Conservation (phyloP, 1,140 invertebrate species). For the Drosophila setifemur region DNA sequence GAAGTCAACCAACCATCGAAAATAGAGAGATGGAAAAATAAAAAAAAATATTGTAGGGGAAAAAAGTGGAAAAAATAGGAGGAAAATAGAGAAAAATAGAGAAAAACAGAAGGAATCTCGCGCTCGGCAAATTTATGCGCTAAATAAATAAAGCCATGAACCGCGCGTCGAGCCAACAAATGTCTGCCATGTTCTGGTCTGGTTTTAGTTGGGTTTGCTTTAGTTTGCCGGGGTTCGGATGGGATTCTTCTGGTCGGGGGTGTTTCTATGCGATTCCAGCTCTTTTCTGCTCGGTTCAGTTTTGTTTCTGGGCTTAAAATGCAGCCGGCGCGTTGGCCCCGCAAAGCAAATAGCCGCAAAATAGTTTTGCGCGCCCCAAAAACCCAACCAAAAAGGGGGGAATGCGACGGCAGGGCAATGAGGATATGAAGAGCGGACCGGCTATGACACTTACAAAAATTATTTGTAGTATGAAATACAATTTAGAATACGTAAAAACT, state of each 20-base stretch:
- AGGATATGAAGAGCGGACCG: not conserved
- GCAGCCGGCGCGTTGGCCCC: conserved; percentile 35
- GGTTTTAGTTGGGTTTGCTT: conserved; percentile 24
- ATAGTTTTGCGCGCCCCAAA: conserved; percentile 58
- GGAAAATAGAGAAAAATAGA: not conserved
- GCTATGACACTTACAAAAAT: conserved; percentile 4
- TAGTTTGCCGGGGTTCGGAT: not conserved
- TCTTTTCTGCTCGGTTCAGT: not conserved
- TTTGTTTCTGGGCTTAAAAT: conserved; percentile 46
- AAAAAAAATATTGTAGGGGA: not conserved
- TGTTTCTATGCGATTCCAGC: conserved; percentile 9
- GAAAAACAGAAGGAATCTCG: conserved; percentile 42
- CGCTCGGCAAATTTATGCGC: conserved; percentile 74
- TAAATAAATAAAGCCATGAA: conserved; percentile 81
- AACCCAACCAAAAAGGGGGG: conserved; percentile 28
- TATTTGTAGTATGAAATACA: too few species aligned
- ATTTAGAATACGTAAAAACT: too few species aligned
- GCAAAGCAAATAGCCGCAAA: conserved; percentile 77
- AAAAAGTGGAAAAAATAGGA: conserved; percentile 23
- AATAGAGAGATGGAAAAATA: conserved; percentile 23
- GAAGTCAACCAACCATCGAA: conserved; percentile 37
- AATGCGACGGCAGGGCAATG: not conserved
- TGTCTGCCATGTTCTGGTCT: conserved; percentile 40
- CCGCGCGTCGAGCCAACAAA: conserved; percentile 50
- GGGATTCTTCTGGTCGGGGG: conserved; percentile 1